phyloP scores from a whole-genome alignment of 2,797 vertebrate genomes.

The Limosa lapponica region DNA sequence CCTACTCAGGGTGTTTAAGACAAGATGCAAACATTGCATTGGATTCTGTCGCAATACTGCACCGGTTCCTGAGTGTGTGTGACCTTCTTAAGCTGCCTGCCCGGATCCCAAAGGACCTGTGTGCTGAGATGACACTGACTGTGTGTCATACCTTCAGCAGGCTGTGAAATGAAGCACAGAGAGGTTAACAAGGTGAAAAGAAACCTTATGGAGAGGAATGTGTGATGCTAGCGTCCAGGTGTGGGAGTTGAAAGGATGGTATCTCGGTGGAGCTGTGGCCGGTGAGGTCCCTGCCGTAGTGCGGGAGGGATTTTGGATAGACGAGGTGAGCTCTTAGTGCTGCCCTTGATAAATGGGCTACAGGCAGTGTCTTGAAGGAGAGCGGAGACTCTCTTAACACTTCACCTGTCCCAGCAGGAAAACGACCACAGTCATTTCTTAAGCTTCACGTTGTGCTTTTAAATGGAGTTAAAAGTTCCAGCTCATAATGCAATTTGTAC shows the following conservation, averaged over 20 bases:
- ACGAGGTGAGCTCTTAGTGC: neutral
- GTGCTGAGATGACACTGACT: neutral
- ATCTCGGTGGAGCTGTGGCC: fast-evolving
- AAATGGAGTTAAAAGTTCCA: neutral
- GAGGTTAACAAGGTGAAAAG: neutral
- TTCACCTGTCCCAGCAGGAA: neutral
- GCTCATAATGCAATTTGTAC: neutral
- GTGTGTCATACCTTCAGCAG: neutral
- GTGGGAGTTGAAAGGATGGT: neutral
- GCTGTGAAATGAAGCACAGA: neutral
- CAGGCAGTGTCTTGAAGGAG: fast-evolving
- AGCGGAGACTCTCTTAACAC: neutral
- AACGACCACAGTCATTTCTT: neutral
- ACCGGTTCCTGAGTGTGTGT: neutral
- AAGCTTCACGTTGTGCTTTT: neutral
- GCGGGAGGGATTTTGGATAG: neutral
- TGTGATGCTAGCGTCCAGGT: neutral
- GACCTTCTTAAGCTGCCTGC: neutral
- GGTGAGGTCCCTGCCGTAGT: neutral
- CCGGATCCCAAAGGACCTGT: neutral
- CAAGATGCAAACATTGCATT: neutral
- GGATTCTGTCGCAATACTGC: neutral
- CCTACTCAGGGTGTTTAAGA: neutral
- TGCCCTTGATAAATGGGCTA: neutral
- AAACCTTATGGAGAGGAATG: neutral